Percentiles rank a stretch among this genome's conserved stretches.
These are phyloP conservation scores for Nylanderia fulva DNA, from an alignment of 1,140 invertebrate genomes.

Conservation along the genomic window DNA sequence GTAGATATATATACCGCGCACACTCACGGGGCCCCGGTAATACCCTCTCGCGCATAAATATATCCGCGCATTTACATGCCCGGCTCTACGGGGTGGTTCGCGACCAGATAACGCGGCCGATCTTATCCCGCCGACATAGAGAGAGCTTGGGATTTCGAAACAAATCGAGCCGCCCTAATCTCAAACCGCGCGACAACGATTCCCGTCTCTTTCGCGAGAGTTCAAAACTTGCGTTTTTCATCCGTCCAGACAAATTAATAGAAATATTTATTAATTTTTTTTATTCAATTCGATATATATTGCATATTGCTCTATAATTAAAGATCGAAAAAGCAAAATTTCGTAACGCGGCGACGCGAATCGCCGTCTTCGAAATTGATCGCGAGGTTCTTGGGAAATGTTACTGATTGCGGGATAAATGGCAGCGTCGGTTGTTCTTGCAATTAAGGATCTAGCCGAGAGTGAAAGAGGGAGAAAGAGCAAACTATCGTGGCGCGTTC, in stretches of 20 bases:
- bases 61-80: conserved; percentile 80
- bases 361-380: conserved; percentile 14
- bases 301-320: too few relatives aligned
- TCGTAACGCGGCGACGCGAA: conserved; percentile 25
- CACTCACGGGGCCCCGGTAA: conserved; percentile 73
- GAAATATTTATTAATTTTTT: not conserved
- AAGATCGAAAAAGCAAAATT: not conserved
- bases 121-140: conserved; percentile 18
- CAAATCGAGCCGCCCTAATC: conserved; percentile 35
- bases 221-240: not conserved
- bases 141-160: conserved; percentile 7
- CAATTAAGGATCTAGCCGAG: conserved; percentile 36
- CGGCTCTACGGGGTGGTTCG: conserved; percentile 78
- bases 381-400: conserved; percentile 1
- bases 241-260: too few relatives aligned
- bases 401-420: conserved; percentile 34
- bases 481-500: conserved; percentile 6
- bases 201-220: not conserved
- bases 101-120: conserved; percentile 44
- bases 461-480: not conserved
- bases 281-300: not conserved
- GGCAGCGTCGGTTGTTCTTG: conserved; percentile 12
- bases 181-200: not conserved
- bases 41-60: conserved; percentile 74
- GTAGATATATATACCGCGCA: conserved; percentile 75